phyloP scores from a whole-genome alignment of 2,113 vertebrate species.

The Ciconia maguari region DNA sequence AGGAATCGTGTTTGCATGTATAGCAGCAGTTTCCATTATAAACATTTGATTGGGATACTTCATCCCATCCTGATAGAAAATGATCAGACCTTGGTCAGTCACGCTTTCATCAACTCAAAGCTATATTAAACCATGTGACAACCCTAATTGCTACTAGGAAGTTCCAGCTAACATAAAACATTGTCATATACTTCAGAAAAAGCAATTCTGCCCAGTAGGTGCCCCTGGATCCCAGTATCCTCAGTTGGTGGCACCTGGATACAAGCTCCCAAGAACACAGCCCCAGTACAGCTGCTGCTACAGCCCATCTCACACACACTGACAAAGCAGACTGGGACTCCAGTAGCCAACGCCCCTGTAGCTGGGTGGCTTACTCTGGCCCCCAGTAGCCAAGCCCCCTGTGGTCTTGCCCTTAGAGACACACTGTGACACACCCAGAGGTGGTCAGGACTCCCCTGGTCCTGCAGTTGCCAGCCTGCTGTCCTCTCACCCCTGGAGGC shows the following conservation, averaged over 20 bases:
- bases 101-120: not conserved
- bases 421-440: too few species aligned
- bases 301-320: not conserved
- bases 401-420: not conserved
- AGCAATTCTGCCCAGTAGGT: not conserved
- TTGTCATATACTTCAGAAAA: not conserved
- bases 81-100: not conserved
- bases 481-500: not conserved
- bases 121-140: not conserved
- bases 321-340: not conserved
- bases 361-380: rapidly evolving
- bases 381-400: not conserved
- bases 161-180: not conserved
- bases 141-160: not conserved
- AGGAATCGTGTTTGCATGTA: not conserved
- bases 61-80: not conserved
- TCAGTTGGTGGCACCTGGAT: not conserved
- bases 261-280: not conserved
- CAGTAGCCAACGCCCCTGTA: not conserved
- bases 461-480: not conserved
- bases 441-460: not conserved
- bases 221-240: not conserved
- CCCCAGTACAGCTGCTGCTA: not conserved
- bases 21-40: not conserved
- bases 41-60: not conserved